Conservation (phyloP, 2,888 invertebrate species). For the Operophtera brumata region DNA sequence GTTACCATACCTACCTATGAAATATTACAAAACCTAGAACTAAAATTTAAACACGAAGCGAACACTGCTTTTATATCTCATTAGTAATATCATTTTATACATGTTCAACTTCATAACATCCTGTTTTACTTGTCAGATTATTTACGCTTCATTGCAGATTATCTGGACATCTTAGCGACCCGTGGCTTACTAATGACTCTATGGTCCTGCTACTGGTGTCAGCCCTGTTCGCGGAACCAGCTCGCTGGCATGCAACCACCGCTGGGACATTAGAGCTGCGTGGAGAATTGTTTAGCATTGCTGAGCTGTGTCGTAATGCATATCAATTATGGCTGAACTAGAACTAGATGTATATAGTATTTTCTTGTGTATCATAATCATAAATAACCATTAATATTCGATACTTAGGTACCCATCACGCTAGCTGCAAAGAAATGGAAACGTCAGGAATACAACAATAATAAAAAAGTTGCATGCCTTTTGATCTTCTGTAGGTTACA, state of each 20-base stretch:
- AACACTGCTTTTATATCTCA: background rate
- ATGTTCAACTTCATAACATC: background rate
- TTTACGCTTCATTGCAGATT: background rate
- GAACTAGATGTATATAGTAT: no score
- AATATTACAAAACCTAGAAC: no score
- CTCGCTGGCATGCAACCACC: background rate
- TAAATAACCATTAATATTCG: no score
- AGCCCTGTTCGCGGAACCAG: background rate
- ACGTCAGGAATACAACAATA: no score
- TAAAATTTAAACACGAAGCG: background rate
- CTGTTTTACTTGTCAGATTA: background rate
- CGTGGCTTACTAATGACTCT: constrained; percentile 11
- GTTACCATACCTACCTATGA: no score
- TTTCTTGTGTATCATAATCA: no score
- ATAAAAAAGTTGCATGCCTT: no score
- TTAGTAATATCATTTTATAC: no score
- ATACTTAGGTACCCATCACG: no score
- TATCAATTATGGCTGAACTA: background rate
- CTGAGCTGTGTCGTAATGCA: background rate
- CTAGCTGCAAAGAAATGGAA: no score
- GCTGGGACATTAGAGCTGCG: constrained; percentile 4
- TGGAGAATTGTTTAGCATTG: constrained; percentile 3
- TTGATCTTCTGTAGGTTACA: no score
- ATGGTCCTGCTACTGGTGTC: background rate
- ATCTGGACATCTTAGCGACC: background rate